A percentile compares a stretch with the other conserved stretches of the same genome.
These are phyloP conservation scores for Limnephilus lunatus DNA, from an alignment of 2,888 invertebrate species.

Conservation along the genomic window DNA sequence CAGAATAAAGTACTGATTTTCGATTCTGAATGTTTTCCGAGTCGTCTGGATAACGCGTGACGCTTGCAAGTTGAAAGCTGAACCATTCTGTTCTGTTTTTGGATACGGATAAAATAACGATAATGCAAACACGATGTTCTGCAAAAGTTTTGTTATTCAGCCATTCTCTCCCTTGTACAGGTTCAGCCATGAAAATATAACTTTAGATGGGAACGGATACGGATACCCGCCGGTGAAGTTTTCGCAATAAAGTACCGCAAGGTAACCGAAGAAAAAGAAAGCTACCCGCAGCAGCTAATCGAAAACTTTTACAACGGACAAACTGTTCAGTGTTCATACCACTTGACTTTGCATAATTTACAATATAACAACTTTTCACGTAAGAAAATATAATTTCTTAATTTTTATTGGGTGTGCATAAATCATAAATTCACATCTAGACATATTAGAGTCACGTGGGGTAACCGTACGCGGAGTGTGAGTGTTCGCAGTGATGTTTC, in stretches of 20 bases:
- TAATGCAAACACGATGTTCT: constrained; percentile 18
- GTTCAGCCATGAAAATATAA: constrained; percentile 22
- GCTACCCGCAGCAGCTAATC: background rate
- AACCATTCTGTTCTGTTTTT: background rate
- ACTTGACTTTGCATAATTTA: background rate
- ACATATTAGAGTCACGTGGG: too few species aligned
- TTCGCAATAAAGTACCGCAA: background rate
- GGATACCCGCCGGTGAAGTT: constrained; percentile 5
- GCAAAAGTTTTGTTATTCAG: constrained; percentile 24
- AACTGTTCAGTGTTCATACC: background rate
- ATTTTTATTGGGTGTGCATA: background rate
- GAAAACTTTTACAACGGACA: background rate
- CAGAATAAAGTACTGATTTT: background rate
- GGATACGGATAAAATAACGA: constrained; percentile 15
- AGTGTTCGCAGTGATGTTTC: too few species aligned
- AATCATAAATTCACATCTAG: too few species aligned
- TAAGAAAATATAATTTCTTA: background rate
- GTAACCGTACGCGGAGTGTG: too few species aligned
- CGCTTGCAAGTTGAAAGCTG: background rate
- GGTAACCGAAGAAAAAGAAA: constrained; percentile 2
- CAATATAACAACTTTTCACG: background rate
- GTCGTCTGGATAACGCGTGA: background rate
- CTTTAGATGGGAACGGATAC: background rate
- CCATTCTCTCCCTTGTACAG: background rate
- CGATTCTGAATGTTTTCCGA: background rate